These are phyloP conservation scores for Ailurus styani DNA, from an alignment of 2,113 vertebrate species.

Conservation along the genomic window DNA sequence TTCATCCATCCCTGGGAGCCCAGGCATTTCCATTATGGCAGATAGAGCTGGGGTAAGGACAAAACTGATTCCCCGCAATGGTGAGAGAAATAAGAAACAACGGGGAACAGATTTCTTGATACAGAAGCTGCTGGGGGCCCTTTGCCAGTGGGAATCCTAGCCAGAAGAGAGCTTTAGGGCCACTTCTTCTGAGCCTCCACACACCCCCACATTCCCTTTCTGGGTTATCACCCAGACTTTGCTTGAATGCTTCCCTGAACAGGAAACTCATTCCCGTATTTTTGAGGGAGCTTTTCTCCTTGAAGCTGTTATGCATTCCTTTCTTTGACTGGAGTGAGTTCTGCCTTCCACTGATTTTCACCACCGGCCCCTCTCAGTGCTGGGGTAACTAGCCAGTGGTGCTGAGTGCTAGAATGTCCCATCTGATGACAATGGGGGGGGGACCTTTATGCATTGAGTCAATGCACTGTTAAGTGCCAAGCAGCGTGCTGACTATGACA, in stretches of 20 bases:
- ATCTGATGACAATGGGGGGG: neutral
- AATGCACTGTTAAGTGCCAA: fast-evolving
- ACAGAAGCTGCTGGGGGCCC: neutral
- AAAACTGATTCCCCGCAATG: neutral
- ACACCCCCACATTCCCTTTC: neutral
- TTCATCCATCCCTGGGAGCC: neutral
- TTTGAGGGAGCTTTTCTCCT: neutral
- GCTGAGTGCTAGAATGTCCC: neutral
- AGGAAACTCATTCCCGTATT: neutral
- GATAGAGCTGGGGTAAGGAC: neutral
- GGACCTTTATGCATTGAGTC: neutral
- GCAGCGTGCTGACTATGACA: neutral
- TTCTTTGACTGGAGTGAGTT: neutral
- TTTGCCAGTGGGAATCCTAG: neutral
- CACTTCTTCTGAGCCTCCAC: neutral
- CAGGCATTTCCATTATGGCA: neutral
- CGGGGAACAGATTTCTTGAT: neutral
- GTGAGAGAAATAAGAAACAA: neutral
- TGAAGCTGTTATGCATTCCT: fast-evolving
- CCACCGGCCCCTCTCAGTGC: neutral
- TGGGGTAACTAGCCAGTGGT: neutral
- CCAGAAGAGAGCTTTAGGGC: neutral
- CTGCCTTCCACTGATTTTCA: neutral
- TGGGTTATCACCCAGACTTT: neutral
- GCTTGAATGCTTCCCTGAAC: neutral